phyloP scores from a whole-genome alignment of 2,113 vertebrate species.

The Mustela nigripes region DNA sequence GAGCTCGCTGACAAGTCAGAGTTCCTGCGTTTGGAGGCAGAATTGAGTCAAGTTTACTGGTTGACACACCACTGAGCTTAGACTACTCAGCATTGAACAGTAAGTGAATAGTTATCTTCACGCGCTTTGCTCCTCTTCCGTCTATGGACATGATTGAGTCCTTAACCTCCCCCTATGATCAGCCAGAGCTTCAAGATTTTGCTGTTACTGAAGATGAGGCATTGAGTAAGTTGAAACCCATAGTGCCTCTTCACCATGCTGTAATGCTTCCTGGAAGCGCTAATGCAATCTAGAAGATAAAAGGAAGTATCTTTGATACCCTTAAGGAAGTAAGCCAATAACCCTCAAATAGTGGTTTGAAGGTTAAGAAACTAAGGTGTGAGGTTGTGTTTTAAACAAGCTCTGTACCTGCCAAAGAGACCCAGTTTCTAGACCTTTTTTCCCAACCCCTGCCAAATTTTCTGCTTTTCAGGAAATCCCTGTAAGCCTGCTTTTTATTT shows the following conservation, averaged over 20 bases:
- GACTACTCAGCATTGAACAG: not conserved
- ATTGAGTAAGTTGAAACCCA: not conserved
- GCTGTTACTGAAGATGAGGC: not conserved
- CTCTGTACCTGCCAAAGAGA: not conserved
- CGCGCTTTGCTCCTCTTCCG: not conserved
- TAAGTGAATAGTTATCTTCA: not conserved
- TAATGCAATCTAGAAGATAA: not conserved
- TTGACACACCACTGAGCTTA: not conserved
- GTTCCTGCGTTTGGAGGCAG: not conserved
- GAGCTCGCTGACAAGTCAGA: not conserved
- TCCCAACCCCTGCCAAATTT: constrained; percentile 15
- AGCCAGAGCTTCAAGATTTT: not conserved
- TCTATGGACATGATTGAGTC: not conserved
- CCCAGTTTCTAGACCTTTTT: not conserved
- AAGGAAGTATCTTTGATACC: not conserved
- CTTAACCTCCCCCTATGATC: not conserved
- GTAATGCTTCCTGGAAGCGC: not conserved
- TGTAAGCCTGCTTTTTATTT: constrained; percentile 51
- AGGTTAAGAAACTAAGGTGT: not conserved
- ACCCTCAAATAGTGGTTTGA: not conserved
- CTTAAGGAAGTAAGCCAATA: not conserved
- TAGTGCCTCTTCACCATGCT: not conserved
- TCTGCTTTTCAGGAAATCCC: constrained; percentile 70
- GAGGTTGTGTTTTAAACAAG: constrained; percentile 7
- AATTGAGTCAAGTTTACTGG: not conserved